phyloP scores from a whole-genome alignment of 2,797 vertebrate genomes.

The Brotula barbata region DNA sequence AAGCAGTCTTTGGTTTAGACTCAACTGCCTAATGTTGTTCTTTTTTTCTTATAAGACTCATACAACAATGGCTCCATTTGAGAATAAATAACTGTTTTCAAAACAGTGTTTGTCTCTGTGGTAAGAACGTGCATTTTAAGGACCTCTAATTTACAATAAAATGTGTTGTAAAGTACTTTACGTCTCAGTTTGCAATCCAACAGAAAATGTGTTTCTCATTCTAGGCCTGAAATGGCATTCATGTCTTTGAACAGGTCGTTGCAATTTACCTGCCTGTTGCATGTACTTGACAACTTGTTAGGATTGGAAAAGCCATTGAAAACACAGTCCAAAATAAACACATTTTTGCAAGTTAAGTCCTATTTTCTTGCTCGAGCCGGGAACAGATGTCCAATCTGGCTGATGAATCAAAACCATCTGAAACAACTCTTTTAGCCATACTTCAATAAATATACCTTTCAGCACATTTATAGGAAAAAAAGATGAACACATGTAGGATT shows the following conservation, averaged over 20 bases:
- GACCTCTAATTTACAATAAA: constrained; percentile 17
- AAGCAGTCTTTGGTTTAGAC: constrained; percentile 15
- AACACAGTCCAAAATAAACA: constrained; percentile 82
- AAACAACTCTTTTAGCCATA: constrained; percentile 88
- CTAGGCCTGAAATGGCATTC: constrained; percentile 19
- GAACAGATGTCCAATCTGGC: constrained; percentile 90
- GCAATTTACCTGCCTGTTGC: constrained; percentile 70
- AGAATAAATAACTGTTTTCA: constrained; percentile 16
- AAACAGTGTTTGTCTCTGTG: constrained; percentile 13
- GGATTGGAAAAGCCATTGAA: constrained; percentile 79
- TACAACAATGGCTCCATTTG: constrained; percentile 6
- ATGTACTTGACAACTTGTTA: constrained; percentile 80
- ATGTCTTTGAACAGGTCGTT: constrained; percentile 28
- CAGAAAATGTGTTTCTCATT: constrained; percentile 26
- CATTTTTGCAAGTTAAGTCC: constrained; percentile 78
- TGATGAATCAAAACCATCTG: constrained; percentile 93
- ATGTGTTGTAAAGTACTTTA: constrained; percentile 10
- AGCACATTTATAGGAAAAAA: constrained; percentile 78
- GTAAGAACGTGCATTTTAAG: constrained; percentile 15
- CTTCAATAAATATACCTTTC: constrained; percentile 92
- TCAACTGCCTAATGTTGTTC: neutral
- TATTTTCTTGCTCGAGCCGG: constrained; percentile 78
- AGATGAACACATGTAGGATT: constrained; percentile 19
- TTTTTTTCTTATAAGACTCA: constrained; percentile 15
- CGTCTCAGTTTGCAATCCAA: constrained; percentile 31